Evolutionary conservation across 2,797 vertebrate genomes (phyloP), one percentile per base, ranked within the genome.

Genomic region (Hippocampus kuda): DNA sequence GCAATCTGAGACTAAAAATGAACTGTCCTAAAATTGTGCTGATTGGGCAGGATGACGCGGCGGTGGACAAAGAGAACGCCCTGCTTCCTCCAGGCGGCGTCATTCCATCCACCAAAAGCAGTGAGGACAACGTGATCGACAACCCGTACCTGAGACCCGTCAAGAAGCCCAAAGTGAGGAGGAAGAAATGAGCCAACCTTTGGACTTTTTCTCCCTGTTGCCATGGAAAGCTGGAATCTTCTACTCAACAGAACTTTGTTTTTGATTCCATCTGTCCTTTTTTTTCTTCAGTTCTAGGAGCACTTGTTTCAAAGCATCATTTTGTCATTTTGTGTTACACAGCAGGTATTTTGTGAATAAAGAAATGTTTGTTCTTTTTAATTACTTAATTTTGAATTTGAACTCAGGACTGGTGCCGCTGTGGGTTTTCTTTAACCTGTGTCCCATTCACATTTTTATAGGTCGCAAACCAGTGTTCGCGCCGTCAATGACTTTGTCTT

Each of bases 81-180:
- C 90, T 94, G 71, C 89, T 98, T 72, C 94, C 96, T 76, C 94
- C 94, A 75, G 92, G 89, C 64, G 79, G 87, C 1, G 89, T 87
- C 5, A 85, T 95, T 70, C 83, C 94, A 0, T 89, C 94, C 16
- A 81, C 85, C 53, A 96, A 97, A 69, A 91, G 85, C 0, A 94
- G 77, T 1, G 97, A 99, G 65, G 97, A 99, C 71, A 96, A 87
- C 10, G 4, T 95, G 79, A 99, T 99, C 0, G 97, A 98, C 86
- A 99, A 99, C 68, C 97, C 97, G 3, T 99, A 99, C 63, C 92
- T 99, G 27, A 82, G 97, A 1, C 96, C 97, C 0, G 97, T 99
- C 67, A 98, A 98, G 83, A 99, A 99, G 72, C 97, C 97, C 81
- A 99, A 98, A 92, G 93, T 99, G 72, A 94, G 95, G 79, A 90